Evolutionary conservation across 2,113 vertebrate genomes (phyloP).

Genomic region (Ploceus nigricollis): DNA sequence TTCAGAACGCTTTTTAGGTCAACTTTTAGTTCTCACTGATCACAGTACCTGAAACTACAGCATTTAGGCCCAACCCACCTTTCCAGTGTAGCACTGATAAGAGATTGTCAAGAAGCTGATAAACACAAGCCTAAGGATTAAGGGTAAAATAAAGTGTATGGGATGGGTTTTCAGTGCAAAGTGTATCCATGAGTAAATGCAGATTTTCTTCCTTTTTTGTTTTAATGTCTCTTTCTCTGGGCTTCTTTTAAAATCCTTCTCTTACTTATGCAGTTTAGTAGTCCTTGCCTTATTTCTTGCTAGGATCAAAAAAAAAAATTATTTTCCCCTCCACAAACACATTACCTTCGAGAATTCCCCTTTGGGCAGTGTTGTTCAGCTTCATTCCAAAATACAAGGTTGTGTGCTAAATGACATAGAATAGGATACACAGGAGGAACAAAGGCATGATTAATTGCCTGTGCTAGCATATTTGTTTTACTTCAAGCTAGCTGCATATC

Average conservation of each 20-base stretch:
- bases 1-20: background rate
- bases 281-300: background rate
- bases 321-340: background rate
- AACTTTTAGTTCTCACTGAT: background rate
- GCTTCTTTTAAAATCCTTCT: background rate
- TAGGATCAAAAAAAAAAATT: background rate
- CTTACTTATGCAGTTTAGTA: background rate
- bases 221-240: background rate
- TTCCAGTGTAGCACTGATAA: background rate
- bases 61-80: background rate
- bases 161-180: background rate
- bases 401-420: background rate
- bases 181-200: background rate
- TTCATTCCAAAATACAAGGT: background rate
- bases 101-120: background rate
- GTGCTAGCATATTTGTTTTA: background rate
- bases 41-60: background rate
- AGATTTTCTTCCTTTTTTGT: background rate
- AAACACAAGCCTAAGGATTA: background rate
- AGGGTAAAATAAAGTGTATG: background rate
- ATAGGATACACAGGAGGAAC: background rate
- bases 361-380: background rate
- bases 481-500: background rate
- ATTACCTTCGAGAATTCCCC: background rate
- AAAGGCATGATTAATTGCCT: slow-evolving; percentile 36